Evolutionary conservation across 1,140 invertebrate genomes (phyloP).

Genomic region (Leguminivora glycinivorella): DNA sequence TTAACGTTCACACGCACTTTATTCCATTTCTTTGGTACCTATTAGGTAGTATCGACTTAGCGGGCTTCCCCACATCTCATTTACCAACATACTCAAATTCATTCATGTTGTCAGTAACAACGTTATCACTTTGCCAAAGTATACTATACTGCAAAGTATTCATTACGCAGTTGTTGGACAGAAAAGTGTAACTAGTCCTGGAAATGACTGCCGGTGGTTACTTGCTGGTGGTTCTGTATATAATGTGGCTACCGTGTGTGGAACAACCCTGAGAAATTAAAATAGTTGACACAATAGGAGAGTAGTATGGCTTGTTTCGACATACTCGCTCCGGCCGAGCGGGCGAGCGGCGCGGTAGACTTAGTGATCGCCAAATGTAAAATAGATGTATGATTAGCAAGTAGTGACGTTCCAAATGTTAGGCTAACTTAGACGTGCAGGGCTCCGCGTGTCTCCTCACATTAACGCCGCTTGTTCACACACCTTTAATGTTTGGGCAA

Average conservation of each 20-base stretch:
- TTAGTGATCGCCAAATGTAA: slow-evolving; percentile 77
- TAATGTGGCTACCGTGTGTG: no score
- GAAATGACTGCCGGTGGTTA: no score
- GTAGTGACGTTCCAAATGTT: slow-evolving; percentile 78
- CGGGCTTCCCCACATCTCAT: neutral
- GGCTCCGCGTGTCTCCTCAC: slow-evolving; percentile 51
- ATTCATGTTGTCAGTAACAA: neutral
- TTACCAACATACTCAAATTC: neutral
- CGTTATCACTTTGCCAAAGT: no score
- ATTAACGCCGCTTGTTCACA: slow-evolving; percentile 35
- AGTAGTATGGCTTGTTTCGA: slow-evolving; percentile 8
- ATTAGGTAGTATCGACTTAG: neutral
- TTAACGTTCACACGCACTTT: no score
- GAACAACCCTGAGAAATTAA: neutral
- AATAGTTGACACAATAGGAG: neutral
- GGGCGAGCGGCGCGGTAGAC: slow-evolving; percentile 48
- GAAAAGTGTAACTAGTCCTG: no score
- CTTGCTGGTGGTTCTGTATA: no score
- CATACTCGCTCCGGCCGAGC: slow-evolving; percentile 32
- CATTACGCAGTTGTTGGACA: neutral
- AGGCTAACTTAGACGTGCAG: slow-evolving; percentile 69
- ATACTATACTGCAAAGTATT: neutral
- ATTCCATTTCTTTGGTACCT: neutral
- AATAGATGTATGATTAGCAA: slow-evolving; percentile 76
- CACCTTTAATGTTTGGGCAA: neutral